Evolutionary conservation across 2,888 invertebrate genomes (phyloP).

Genomic region (Hyppa rectilinea): DNA sequence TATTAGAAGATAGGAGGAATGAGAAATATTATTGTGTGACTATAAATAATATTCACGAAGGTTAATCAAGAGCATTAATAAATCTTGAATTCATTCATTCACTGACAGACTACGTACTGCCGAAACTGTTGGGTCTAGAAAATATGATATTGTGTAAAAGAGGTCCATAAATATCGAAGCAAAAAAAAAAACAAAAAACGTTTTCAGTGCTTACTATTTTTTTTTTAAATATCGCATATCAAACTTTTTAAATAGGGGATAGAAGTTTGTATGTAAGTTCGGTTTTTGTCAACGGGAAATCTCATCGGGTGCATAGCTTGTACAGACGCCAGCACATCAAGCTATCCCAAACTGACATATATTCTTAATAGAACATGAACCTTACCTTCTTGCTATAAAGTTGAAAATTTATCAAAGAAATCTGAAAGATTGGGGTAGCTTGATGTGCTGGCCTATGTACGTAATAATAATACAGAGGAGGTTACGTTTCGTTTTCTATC

Average conservation of each 20-base stretch:
- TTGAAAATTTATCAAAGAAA: no score
- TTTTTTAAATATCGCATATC: no score
- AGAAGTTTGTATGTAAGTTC: not conserved
- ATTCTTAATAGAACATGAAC: no score
- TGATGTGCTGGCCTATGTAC: no score
- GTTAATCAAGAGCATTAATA: not conserved
- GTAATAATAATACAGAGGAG: not conserved
- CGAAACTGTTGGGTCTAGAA: not conserved
- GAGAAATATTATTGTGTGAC: constrained; percentile 19
- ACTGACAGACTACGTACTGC: not conserved
- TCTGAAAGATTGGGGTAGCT: no score
- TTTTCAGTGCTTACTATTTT: no score
- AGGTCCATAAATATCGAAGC: no score
- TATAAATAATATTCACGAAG: constrained; percentile 8
- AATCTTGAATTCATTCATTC: not conserved
- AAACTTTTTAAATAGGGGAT: not conserved
- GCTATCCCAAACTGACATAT: no score
- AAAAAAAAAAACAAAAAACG: no score
- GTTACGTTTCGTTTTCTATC: not conserved
- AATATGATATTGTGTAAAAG: not conserved
- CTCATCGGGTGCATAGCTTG: not conserved
- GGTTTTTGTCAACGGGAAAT: not conserved
- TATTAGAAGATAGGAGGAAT: constrained; percentile 9
- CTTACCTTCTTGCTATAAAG: no score
- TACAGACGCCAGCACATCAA: no score